These are phyloP conservation scores for Mesopsocus fuscifrons DNA, from an alignment of 2,888 invertebrate species.

Conservation along the genomic window DNA sequence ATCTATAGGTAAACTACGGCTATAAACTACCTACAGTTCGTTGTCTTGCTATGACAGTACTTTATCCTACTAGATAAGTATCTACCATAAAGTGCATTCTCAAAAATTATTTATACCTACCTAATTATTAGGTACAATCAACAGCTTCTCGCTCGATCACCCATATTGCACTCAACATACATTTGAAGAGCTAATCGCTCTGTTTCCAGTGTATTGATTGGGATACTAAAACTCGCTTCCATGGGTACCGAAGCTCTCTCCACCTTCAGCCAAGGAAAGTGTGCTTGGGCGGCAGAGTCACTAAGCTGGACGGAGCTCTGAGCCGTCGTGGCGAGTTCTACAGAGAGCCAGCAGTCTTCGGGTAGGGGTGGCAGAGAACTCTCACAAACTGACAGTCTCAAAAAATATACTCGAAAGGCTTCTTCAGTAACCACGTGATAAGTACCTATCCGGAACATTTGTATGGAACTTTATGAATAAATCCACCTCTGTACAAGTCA, in stretches of 20 bases:
- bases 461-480: too few relatives aligned
- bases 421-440: neutral
- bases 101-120: too few relatives aligned
- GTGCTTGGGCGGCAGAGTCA: neutral
- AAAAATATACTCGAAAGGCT: constrained; percentile 4
- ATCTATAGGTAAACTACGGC: too few relatives aligned
- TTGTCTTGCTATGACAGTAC: too few relatives aligned
- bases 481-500: too few relatives aligned
- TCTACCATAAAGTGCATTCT: too few relatives aligned
- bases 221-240: neutral
- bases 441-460: neutral
- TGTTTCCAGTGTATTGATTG: neutral
- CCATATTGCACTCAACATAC: constrained; percentile 6
- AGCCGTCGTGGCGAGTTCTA: neutral
- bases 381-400: neutral
- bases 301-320: neutral
- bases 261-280: constrained; percentile 5
- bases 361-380: neutral
- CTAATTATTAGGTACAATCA: too few relatives aligned
- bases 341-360: neutral
- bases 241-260: neutral
- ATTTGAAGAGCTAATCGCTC: neutral
- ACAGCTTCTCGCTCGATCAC: too few relatives aligned
- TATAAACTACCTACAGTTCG: too few relatives aligned
- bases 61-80: too few relatives aligned